These are phyloP conservation scores for Esox lucius DNA, from an alignment of 2,797 vertebrate species.

Conservation along the genomic window DNA sequence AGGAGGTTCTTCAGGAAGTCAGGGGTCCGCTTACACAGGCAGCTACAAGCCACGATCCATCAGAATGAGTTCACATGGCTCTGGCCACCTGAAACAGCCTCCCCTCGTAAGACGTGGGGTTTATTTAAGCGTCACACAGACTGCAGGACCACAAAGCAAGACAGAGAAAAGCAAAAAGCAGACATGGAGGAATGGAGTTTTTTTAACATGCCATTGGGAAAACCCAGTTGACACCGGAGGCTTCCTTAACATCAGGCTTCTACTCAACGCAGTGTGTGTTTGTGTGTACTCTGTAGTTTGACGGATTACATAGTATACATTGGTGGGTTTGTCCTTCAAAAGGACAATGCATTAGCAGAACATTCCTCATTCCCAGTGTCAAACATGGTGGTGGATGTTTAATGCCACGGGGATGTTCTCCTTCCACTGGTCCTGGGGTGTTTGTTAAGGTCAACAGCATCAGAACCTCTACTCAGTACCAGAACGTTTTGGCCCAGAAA, in stretches of 20 bases:
- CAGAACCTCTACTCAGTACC: too few relatives aligned
- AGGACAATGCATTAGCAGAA: too few relatives aligned
- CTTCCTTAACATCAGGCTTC: background rate
- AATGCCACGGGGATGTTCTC: too few relatives aligned
- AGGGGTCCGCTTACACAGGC: constrained; percentile 78
- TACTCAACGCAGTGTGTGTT: background rate
- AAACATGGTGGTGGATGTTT: too few relatives aligned
- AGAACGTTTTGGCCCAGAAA: too few relatives aligned
- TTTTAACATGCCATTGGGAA: background rate
- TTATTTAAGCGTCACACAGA: constrained; percentile 3
- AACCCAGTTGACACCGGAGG: background rate
- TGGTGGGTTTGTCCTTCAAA: too few relatives aligned
- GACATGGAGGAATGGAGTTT: background rate
- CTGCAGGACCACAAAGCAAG: constrained; percentile 1
- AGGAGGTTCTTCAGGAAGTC: constrained; percentile 72
- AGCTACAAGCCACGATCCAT: constrained; percentile 68
- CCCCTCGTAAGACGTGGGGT: constrained; percentile 25
- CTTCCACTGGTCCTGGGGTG: too few relatives aligned
- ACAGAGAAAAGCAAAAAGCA: background rate
- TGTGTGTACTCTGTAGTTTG: background rate
- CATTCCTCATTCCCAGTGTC: too few relatives aligned
- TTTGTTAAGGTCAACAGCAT: too few relatives aligned
- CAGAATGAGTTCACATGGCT: constrained; percentile 75
- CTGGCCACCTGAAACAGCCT: constrained; percentile 53
- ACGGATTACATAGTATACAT: too few relatives aligned